These are phyloP conservation scores for Andricus curvator DNA, from an alignment of 2,888 invertebrate genomes.

Conservation along the genomic window DNA sequence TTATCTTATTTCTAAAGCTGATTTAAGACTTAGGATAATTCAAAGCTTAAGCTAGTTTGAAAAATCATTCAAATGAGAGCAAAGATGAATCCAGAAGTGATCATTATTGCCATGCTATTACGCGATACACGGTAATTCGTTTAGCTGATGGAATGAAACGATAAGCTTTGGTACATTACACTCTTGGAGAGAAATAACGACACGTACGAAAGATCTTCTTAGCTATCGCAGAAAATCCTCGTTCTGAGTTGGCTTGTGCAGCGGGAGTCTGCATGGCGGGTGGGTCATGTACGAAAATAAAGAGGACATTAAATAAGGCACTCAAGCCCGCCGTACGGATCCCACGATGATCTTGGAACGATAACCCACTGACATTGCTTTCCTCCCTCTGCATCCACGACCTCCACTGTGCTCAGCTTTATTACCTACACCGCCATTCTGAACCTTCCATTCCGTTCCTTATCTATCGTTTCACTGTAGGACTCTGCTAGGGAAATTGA, in stretches of 20 bases:
- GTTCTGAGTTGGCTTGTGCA: constrained; percentile 12
- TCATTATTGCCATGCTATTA: not conserved
- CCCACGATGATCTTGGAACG: constrained; percentile 63
- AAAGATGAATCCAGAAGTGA: not conserved
- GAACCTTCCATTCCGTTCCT: constrained; percentile 26
- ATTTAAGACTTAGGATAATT: not conserved
- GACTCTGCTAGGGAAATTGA: constrained; percentile 8
- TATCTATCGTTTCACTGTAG: constrained; percentile 46
- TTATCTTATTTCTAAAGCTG: not conserved
- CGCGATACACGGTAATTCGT: not conserved
- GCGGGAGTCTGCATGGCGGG: constrained; percentile 20
- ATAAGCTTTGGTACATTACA: constrained; percentile 4
- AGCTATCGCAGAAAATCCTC: constrained; percentile 9
- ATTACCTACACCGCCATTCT: constrained; percentile 21
- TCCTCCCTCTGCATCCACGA: constrained; percentile 47
- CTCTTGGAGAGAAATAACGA: constrained; percentile 3
- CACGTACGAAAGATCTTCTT: not conserved
- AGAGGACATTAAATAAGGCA: constrained; percentile 40
- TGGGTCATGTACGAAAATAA: constrained; percentile 40
- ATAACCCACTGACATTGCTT: constrained; percentile 65
- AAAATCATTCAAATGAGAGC: not conserved
- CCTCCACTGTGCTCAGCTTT: constrained; percentile 25
- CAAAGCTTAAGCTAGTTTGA: not conserved
- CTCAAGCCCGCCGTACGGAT: constrained; percentile 45
- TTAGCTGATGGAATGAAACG: not conserved